A percentile compares a stretch with the other conserved stretches of the same genome.
Evolutionary conservation across 2,113 vertebrate species (phyloP).

Genomic region (Zapus hudsonius): DNA sequence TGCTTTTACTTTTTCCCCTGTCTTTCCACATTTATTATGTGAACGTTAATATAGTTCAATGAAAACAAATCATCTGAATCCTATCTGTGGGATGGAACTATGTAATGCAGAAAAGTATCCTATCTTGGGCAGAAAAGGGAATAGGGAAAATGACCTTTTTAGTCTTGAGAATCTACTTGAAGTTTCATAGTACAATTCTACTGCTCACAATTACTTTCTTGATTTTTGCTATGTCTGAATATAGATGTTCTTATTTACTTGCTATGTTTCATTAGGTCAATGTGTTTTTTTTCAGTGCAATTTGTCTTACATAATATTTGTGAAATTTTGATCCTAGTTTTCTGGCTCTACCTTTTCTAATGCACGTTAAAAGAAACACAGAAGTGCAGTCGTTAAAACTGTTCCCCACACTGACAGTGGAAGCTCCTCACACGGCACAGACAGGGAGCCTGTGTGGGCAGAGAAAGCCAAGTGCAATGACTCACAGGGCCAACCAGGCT

Average conservation of each 20-base stretch:
- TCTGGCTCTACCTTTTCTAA: neutral
- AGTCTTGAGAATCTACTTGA: neutral
- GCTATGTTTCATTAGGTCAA: neutral
- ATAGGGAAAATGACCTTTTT: neutral
- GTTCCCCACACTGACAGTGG: neutral
- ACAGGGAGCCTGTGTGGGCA: neutral
- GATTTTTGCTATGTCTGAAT: neutral
- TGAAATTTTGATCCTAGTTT: neutral
- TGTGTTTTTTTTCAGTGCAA: neutral
- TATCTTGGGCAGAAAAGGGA: neutral
- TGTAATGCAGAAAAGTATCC: neutral
- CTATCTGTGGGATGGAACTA: neutral
- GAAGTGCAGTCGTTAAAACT: neutral
- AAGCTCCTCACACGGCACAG: neutral
- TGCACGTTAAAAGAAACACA: neutral
- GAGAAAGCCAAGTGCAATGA: neutral
- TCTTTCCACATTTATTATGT: neutral
- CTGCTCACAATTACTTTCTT: neutral
- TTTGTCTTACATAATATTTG: neutral
- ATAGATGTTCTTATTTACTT: neutral
- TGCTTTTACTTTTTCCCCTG: neutral
- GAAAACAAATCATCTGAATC: conserved; percentile 12
- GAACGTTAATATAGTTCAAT: neutral
- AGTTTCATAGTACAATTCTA: neutral
- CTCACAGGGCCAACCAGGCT: neutral